These are phyloP conservation scores for Sarcoramphus papa DNA, from an alignment of 2,797 vertebrate species.

Conservation along the genomic window DNA sequence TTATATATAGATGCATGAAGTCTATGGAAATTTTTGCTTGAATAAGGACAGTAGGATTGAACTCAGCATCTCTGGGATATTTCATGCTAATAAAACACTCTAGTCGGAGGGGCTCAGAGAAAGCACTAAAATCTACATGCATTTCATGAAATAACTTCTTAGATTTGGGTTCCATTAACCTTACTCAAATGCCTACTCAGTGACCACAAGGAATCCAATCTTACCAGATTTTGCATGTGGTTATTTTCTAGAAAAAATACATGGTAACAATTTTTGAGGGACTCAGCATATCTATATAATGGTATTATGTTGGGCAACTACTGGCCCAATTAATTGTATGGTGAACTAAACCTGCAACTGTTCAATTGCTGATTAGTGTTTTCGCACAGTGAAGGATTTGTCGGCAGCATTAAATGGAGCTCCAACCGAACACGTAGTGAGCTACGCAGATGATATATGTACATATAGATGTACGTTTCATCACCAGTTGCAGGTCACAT, in stretches of 20 bases:
- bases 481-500: background rate
- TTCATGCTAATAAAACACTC: background rate
- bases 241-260: background rate
- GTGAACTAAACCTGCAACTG: conserved; percentile 13
- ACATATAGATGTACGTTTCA: background rate
- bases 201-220: background rate
- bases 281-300: background rate
- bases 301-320: background rate
- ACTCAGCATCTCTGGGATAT: background rate
- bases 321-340: background rate
- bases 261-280: background rate
- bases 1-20: background rate
- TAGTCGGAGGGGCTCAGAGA: background rate
- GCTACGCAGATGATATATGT: background rate
- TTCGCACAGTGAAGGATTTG: conserved; percentile 25
- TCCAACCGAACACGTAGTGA: background rate
- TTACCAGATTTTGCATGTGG: background rate
- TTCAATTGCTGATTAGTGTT: background rate
- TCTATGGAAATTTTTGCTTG: background rate
- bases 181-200: background rate
- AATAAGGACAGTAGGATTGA: background rate
- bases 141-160: conserved; percentile 20
- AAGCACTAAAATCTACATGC: background rate
- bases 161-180: background rate
- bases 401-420: conserved; percentile 6